Base-by-base conservation (phyloP, 2,797 vertebrate genomes). In the Clarias fuscus region DNA sequence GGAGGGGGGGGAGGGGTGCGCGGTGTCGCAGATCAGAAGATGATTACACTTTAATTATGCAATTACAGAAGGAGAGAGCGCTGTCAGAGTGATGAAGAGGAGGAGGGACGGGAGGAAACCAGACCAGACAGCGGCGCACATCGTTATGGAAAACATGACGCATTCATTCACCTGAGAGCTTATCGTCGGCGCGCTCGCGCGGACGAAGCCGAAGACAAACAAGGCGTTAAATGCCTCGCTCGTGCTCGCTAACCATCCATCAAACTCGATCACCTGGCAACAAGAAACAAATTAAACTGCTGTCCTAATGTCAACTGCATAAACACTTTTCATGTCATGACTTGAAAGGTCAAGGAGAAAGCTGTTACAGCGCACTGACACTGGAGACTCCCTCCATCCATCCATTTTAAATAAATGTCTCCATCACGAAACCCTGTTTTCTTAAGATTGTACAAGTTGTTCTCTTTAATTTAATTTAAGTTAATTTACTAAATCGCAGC, bases 41-140 rank as follows among this genome's bases (percentile, higher is more conserved):
- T 68, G 88, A 89, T 90, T 87, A 64, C 70, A 14, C 58, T 86
- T 88, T 87, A 87, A 84, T 91, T 88, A 73, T 24, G 48, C 58
- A 73, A 89, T 91, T 84, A 79, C 59, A 79, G 33, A 43, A 22
- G 22, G 59, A 40, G 58, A 88, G 65, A 72, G 85, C 3, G 27
- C 70, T 75, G 62, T 67, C 83, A 83, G 18, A 43, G 24, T 79
- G 77, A 79, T 13, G 30, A 24, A 62, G 77, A 79, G 58, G 33
- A 43, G 43, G 72, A 62, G 22, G 14, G 72, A 27, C 33, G 27
- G 27, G 81, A 83, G 2, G n/a, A 37, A 27, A 61, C 62, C 40
- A 59, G 10, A 15, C 4, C 13, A 87, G 78, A 59, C 18, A 3
- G 17, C 10, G 0, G 79, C 33, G 73, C 61, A 43, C 37, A 17